Base-by-base conservation (phyloP, 2,797 vertebrate species). In the Chaetodon trifasciatus region DNA sequence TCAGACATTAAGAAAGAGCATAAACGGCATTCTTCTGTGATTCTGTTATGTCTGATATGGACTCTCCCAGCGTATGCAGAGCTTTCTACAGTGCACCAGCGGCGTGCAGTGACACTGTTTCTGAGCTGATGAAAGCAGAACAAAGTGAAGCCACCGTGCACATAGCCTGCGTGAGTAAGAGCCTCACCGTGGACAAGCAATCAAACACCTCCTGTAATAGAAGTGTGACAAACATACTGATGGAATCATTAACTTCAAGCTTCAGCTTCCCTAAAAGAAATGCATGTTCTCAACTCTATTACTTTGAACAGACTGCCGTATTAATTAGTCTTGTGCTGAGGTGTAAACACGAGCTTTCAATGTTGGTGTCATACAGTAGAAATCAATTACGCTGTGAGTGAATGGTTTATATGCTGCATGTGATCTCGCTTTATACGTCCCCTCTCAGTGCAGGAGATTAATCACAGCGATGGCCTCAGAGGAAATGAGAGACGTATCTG, bases 201-300 rank as follows among this genome's bases (percentile, higher is more conserved):
- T 85, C 56, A 66, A 70, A 84, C 62, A 44, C 19, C 76, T 72
- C 32, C 24, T 23, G 16, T 71, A 49, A 60, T 83, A 40, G 49
- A 60, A 50, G 44, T 81, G 56, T 88, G 82, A 78, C 28, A 40
- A 56, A 85, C 84, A 82, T 91, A 66, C 82, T 64, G 63, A 86
- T 62, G 12, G 35, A 44, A 40, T 83, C 60, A 86, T 90, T 91
- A 86, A 70, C 65, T 44, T 77, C n/a, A 37, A 76, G 65, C 71
- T 50, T 46, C 56, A 67, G 8, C 53, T 13, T 58, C 10, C 52
- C 10, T 10, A 5, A 49, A 58, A 58, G 58, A 76, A 71, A 64
- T 12, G 6, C 1, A 35, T 8, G 6, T 40, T 70, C 44, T 21
- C 46, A 16, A 23, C 35, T 69, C 56, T 78, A 64, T 81, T 46